phyloP scores from a whole-genome alignment of 35 echinoderm and acorn worm species.

The Anneissia japonica region DNA sequence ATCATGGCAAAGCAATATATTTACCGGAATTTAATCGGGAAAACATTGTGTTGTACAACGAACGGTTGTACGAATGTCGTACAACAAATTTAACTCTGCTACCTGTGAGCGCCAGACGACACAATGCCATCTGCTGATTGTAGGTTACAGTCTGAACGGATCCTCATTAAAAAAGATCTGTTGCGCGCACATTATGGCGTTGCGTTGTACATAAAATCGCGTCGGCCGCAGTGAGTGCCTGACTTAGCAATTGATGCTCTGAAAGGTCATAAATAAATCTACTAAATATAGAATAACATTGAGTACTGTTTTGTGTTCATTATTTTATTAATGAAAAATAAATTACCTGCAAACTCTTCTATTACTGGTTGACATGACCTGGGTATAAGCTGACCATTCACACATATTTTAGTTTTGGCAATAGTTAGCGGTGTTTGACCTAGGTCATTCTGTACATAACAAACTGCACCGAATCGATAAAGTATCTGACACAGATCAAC shows the following conservation, averaged over 20 bases:
- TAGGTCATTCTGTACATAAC: conserved; percentile 38
- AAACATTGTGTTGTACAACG: too few relatives aligned
- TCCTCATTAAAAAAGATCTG: too few relatives aligned
- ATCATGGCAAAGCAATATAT: too few relatives aligned
- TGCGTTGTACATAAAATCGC: too few relatives aligned
- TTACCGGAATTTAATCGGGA: too few relatives aligned
- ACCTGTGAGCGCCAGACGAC: too few relatives aligned
- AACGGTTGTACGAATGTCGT: too few relatives aligned
- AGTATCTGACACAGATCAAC: conserved; percentile 35
- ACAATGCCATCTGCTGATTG: too few relatives aligned
- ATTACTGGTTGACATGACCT: conserved; percentile 24
- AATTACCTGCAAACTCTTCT: background rate
- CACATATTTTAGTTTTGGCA: conserved; percentile 8
- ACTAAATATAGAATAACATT: background rate
- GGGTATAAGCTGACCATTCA: conserved; percentile 5
- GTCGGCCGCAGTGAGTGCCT: background rate
- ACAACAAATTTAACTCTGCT: too few relatives aligned
- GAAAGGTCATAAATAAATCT: background rate
- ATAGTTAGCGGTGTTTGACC: conserved; percentile 34
- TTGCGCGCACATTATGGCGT: too few relatives aligned
- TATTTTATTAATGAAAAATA: background rate
- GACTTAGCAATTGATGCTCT: background rate
- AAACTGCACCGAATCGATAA: conserved; percentile 49
- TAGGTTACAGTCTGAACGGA: too few relatives aligned
- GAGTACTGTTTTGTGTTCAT: background rate